phyloP scores from a whole-genome alignment of 2,888 invertebrate species.

The Nymphalis polychloros region DNA sequence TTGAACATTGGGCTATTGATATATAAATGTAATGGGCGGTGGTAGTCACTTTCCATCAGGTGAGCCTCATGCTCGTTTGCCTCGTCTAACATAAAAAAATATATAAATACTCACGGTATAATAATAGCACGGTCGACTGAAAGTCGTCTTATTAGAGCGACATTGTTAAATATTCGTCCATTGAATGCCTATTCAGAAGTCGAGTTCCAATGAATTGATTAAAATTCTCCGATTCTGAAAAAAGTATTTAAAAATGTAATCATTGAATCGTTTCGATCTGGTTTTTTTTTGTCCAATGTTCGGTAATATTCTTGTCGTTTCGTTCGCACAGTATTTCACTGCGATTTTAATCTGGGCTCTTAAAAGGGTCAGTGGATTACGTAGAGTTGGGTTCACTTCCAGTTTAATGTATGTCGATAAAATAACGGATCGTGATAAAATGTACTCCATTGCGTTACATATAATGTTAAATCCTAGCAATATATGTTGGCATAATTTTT shows the following conservation, averaged over 20 bases:
- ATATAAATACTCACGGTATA: background rate
- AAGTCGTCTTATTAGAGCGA: background rate
- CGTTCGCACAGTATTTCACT: constrained; percentile 27
- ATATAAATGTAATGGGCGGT: too few relatives aligned
- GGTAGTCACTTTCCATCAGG: too few relatives aligned
- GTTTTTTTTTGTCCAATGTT: constrained; percentile 27
- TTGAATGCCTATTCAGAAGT: constrained; percentile 3
- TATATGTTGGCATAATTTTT: background rate
- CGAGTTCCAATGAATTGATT: constrained; percentile 6
- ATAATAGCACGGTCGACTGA: background rate
- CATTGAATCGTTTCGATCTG: constrained; percentile 11
- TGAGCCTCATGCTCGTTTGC: too few relatives aligned
- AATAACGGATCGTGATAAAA: constrained; percentile 7
- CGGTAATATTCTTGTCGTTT: constrained; percentile 22
- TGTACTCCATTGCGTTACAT: background rate
- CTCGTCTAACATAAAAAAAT: background rate
- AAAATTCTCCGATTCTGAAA: background rate
- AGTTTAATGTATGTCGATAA: constrained; percentile 18
- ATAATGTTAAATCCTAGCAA: background rate
- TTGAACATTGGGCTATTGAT: background rate
- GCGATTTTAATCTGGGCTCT: constrained; percentile 29
- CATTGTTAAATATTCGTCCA: background rate
- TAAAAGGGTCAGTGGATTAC: constrained; percentile 32
- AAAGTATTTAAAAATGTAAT: constrained; percentile 25
- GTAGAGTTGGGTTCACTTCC: constrained; percentile 25